These are phyloP conservation scores for Molanna angustata DNA, from an alignment of 2,888 invertebrate species.

Conservation along the genomic window DNA sequence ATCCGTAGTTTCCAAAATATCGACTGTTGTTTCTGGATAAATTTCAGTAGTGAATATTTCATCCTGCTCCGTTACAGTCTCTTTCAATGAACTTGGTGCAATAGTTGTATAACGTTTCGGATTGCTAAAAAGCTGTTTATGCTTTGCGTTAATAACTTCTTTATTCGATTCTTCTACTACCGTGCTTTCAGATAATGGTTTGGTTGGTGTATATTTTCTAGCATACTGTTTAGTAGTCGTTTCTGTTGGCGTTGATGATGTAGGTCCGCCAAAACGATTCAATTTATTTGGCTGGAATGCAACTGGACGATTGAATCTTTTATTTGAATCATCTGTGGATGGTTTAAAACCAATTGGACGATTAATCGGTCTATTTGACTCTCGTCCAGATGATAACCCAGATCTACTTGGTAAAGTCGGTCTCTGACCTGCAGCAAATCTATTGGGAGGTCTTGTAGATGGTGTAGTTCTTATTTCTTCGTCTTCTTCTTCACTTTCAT, in stretches of 20 bases:
- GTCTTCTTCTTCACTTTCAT: conserved; percentile 31
- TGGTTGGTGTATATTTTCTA: conserved; percentile 32
- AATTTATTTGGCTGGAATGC: conserved; percentile 26
- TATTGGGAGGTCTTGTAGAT: conserved; percentile 20
- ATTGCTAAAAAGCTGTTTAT: conserved; percentile 53
- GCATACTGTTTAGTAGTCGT: conserved; percentile 31
- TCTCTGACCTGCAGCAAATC: conserved; percentile 21
- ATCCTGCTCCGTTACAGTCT: conserved; percentile 24
- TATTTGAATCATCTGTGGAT: conserved; percentile 38
- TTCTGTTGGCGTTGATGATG: conserved; percentile 23
- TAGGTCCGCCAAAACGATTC: conserved; percentile 18
- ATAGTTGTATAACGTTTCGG: conserved; percentile 45
- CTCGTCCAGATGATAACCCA: conserved; percentile 10
- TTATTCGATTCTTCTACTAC: conserved; percentile 45
- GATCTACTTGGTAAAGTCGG: conserved; percentile 10
- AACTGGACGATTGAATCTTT: conserved; percentile 38
- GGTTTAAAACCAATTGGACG: conserved; percentile 24
- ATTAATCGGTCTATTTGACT: conserved; percentile 29
- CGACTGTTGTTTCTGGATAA: conserved; percentile 4
- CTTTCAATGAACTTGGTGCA: conserved; percentile 32
- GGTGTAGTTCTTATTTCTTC: conserved; percentile 21
- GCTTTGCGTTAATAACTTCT: conserved; percentile 52
- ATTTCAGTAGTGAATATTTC: conserved; percentile 25
- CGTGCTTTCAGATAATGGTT: conserved; percentile 17
- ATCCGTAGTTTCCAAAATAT: conserved; percentile 11